phyloP scores from a whole-genome alignment of 2,113 vertebrate species.

The Ondatra zibethicus region DNA sequence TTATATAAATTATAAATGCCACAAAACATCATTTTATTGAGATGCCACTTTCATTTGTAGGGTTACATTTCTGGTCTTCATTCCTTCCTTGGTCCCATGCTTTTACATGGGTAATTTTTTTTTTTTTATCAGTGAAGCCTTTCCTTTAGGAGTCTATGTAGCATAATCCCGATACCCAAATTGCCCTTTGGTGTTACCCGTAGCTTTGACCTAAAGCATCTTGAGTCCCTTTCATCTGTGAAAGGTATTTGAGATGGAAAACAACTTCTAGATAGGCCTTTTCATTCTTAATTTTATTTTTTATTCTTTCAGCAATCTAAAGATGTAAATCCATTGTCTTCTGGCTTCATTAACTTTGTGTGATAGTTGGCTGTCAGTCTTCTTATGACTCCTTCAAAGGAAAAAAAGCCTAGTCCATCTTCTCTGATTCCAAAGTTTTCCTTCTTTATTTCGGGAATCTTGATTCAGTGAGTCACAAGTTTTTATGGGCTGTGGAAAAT shows the following conservation, averaged over 20 bases:
- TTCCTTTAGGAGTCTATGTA: background rate
- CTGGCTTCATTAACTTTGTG: background rate
- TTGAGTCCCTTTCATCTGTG: background rate
- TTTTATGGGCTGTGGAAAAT: background rate
- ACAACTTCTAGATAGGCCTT: background rate
- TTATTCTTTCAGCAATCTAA: background rate
- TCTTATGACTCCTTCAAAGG: background rate
- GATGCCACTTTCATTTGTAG: background rate
- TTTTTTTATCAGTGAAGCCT: background rate
- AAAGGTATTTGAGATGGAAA: background rate
- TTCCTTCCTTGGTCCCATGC: background rate
- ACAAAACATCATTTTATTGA: background rate
- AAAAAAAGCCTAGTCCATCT: background rate
- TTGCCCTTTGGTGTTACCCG: background rate
- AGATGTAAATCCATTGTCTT: background rate
- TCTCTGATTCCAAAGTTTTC: background rate
- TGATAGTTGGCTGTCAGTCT: background rate
- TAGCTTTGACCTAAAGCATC: background rate
- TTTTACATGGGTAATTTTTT: background rate
- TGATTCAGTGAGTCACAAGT: background rate
- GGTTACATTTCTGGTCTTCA: background rate
- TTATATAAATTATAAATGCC: background rate
- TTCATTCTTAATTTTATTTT: background rate
- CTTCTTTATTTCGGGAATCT: background rate
- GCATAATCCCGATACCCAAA: background rate